Percentiles rank a stretch among this genome's conserved stretches.
phyloP scores from a whole-genome alignment of 2,888 invertebrate genomes.

The Blastobasis lacticolella region DNA sequence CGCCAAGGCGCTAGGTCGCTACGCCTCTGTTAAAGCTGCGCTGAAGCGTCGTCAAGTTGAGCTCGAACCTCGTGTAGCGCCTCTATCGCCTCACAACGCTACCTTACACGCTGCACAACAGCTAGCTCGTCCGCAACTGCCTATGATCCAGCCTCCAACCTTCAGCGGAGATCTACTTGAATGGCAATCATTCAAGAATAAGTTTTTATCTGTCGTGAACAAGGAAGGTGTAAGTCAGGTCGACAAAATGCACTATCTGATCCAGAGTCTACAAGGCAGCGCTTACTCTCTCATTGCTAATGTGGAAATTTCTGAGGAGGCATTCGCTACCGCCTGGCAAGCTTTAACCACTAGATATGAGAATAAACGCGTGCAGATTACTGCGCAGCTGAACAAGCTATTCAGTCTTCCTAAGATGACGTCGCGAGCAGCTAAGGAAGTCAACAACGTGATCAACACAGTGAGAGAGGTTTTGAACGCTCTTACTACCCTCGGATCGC shows the following conservation, averaged over 20 bases:
- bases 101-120: neutral
- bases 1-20: neutral
- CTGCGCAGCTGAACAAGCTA: neutral
- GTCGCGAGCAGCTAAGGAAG: neutral
- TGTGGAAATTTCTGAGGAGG: neutral
- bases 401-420: neutral
- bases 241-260: neutral
- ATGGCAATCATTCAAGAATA: neutral
- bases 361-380: neutral
- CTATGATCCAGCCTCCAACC: neutral
- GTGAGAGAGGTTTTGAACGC: neutral
- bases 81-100: neutral
- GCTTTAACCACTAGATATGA: neutral
- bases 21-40: neutral
- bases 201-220: neutral
- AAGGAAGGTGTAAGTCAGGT: neutral
- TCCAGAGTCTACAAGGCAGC: neutral
- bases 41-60: neutral
- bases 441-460: neutral
- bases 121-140: neutral
- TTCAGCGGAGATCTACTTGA: neutral
- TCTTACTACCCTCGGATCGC: neutral
- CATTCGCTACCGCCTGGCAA: neutral
- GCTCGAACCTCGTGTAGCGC: neutral
- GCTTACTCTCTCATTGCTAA: neutral